These are phyloP conservation scores for Anabacerthia variegaticeps DNA, from an alignment of 2,797 vertebrate genomes.

Conservation along the genomic window DNA sequence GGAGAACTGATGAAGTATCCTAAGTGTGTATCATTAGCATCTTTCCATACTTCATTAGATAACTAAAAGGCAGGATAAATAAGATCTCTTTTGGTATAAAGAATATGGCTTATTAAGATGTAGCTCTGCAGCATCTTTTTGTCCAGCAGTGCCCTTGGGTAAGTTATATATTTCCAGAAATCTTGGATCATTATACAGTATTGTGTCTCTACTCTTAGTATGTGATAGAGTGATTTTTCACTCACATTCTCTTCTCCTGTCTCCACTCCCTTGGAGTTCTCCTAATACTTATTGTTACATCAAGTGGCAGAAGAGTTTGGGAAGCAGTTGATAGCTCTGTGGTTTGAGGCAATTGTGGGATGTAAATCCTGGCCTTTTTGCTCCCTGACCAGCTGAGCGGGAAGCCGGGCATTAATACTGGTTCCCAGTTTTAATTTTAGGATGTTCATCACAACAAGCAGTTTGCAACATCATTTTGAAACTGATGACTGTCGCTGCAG, in stretches of 20 bases:
- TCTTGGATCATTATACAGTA: background rate
- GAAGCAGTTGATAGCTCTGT: background rate
- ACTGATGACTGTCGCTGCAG: background rate
- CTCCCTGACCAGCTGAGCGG: background rate
- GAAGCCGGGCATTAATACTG: background rate
- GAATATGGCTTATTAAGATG: background rate
- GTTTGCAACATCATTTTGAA: background rate
- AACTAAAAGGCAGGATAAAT: constrained; percentile 31
- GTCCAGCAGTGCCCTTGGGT: background rate
- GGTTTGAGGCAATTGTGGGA: background rate
- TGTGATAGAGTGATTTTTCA: background rate
- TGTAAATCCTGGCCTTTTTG: background rate
- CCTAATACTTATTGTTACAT: background rate
- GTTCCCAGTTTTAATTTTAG: background rate
- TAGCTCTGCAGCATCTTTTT: background rate
- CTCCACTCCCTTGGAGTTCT: background rate
- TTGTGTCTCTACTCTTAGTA: background rate
- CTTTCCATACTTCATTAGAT: constrained; percentile 16
- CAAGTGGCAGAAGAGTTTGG: background rate
- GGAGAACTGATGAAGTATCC: constrained; percentile 4
- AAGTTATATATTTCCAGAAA: background rate
- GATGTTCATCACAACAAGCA: background rate
- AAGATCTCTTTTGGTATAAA: background rate
- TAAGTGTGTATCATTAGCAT: constrained; percentile 19
- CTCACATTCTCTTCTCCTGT: background rate